phyloP scores from a whole-genome alignment of 2,797 vertebrate genomes.

The Bovichtus variegatus region DNA sequence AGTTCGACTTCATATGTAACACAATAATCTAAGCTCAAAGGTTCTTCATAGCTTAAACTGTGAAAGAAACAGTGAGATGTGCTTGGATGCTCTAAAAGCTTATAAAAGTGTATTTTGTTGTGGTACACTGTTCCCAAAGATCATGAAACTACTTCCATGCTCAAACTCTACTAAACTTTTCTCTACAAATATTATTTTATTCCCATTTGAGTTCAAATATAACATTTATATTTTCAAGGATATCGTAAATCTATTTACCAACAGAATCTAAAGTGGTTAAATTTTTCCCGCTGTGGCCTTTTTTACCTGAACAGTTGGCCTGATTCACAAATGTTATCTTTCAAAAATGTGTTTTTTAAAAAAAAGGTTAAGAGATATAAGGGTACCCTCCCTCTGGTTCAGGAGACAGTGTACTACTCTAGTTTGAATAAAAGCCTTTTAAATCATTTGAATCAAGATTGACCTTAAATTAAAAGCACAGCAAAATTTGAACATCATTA shows the following conservation, averaged over 20 bases:
- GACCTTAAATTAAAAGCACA: neutral
- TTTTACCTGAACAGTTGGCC: neutral
- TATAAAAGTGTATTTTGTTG: neutral
- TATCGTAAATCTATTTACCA: neutral
- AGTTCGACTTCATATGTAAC: neutral
- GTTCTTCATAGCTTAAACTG: neutral
- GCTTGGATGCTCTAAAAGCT: neutral
- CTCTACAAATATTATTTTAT: neutral
- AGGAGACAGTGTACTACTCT: no score
- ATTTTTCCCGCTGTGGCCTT: neutral
- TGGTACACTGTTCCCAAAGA: neutral
- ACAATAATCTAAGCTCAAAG: neutral
- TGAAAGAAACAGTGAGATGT: neutral
- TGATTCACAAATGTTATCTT: neutral
- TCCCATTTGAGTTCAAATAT: neutral
- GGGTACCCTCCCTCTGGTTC: no score
- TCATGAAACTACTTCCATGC: neutral
- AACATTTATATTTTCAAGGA: slow-evolving; percentile 3
- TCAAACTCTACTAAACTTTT: neutral
- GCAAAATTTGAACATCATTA: neutral
- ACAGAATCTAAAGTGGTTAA: neutral
- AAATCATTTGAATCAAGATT: neutral
- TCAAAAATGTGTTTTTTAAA: neutral
- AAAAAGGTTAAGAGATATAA: no score
- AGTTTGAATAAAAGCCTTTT: neutral